Base-by-base conservation (phyloP, 1,140 invertebrate genomes). In the Ceratitis capitata region DNA sequence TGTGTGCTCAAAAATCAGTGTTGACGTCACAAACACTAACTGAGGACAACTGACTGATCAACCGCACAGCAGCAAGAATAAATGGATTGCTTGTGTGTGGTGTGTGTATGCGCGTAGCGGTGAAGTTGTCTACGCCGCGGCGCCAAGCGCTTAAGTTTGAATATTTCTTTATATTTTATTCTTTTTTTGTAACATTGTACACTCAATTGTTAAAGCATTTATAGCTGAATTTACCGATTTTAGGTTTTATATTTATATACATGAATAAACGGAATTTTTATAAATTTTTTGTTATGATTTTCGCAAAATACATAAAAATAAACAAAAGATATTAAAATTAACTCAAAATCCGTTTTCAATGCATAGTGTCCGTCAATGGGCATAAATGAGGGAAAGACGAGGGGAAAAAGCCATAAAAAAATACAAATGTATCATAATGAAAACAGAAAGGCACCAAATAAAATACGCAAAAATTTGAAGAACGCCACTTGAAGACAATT, bases 401-500 rank as follows among this genome's bases (percentile, higher is more conserved):
- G 10, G 12, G 5, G 45, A 47, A 47, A 47, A 47, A 56, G 19
- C 3, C 6, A 56, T n/a, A 56, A 56, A 16, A 56, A n/a, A 56
- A 56, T 56, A 56, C 3, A 19, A 19, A 56, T 3, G n/a, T n/a
- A 56, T 9, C 45, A 47, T 47, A 6, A 47, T 47, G 45, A 12
- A 47, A 47, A 78, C 14, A 39, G 29, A 19, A 39, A n/a, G n/a
- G n/a, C n/a, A n/a, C n/a, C 3, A 39, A 19, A 35, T 69, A 32
- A 69, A 45, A 78, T n/a, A 78, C 39, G 39, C 35, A 78, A 78
- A 78, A 78, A 45, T 78, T 78, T 78, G 39, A 78, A 78, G 69
- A 78, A 26, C 7, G 7, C 69, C 69, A 45, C 69, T 78, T 78
- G 69, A 78, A 78, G 39, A 78, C 69, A 78, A 78, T 78, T 78